These are phyloP conservation scores for Hyperoplus immaculatus DNA, from an alignment of 2,797 vertebrate genomes.

Conservation along the genomic window DNA sequence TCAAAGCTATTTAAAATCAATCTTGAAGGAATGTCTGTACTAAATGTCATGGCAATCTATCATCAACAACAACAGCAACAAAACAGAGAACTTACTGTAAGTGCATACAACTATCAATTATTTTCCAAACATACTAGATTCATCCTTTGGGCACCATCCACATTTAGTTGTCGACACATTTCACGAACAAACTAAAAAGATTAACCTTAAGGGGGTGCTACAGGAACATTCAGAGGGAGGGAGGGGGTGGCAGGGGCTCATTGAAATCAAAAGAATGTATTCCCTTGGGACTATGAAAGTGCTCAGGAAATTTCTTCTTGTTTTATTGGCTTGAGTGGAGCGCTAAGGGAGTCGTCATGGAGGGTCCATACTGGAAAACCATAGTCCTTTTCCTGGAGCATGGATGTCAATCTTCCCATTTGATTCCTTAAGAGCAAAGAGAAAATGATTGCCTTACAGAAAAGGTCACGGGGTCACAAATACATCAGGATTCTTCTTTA, in stretches of 20 bases:
- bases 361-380: background rate
- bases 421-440: background rate
- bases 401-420: background rate
- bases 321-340: background rate
- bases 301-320: background rate
- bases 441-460: background rate
- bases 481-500: background rate
- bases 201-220: too few species aligned
- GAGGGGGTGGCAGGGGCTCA: too few species aligned
- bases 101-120: too few species aligned
- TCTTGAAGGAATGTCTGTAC: background rate
- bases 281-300: background rate
- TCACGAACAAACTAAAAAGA: too few species aligned
- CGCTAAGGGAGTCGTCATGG: background rate
- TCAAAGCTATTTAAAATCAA: background rate
- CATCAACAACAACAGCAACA: too few species aligned
- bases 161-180: too few species aligned
- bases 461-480: background rate
- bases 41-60: background rate
- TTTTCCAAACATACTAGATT: too few species aligned
- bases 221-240: too few species aligned
- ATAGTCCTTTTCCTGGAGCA: background rate
- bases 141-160: too few species aligned
- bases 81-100: too few species aligned
- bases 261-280: background rate